phyloP scores from a whole-genome alignment of 2,888 invertebrate genomes.

The Ophion obscuratus region DNA sequence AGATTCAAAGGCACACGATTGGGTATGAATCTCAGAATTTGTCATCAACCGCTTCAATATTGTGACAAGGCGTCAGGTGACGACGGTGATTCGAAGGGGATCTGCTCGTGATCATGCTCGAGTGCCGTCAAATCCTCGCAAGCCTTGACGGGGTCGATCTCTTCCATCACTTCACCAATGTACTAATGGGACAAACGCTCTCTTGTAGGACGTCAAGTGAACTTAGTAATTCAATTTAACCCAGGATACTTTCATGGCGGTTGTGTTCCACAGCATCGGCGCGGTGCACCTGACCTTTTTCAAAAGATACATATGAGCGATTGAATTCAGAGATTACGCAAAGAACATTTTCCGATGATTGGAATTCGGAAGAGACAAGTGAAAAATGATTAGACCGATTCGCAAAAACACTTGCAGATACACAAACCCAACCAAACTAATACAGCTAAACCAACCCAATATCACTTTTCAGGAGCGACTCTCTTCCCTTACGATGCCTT shows the following conservation, averaged over 20 bases:
- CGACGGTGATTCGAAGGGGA: slow-evolving; percentile 88
- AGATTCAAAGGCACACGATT: background rate
- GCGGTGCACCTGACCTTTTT: slow-evolving; percentile 78
- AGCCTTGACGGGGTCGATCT: slow-evolving; percentile 94
- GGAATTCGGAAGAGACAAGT: too few relatives aligned
- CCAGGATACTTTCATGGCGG: slow-evolving; percentile 81
- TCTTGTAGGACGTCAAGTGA: slow-evolving; percentile 97
- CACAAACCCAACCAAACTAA: too few relatives aligned
- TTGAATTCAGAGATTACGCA: too few relatives aligned
- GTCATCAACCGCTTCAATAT: slow-evolving; percentile 35
- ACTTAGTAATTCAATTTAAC: slow-evolving; percentile 96
- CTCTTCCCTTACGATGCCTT: too few relatives aligned
- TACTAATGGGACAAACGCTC: slow-evolving; percentile 98
- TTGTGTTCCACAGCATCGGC: slow-evolving; percentile 81
- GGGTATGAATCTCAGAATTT: slow-evolving; percentile 11
- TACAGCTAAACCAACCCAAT: slow-evolving; percentile 91
- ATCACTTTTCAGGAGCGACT: slow-evolving; percentile 93
- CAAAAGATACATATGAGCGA: too few relatives aligned
- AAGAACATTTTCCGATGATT: too few relatives aligned
- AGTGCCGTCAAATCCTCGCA: too few relatives aligned
- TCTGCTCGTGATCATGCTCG: too few relatives aligned
- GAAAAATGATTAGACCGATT: too few relatives aligned
- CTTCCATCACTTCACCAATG: slow-evolving; percentile 94
- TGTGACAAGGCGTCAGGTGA: slow-evolving; percentile 70
- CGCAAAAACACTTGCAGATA: too few relatives aligned